phyloP scores from a whole-genome alignment of 2,113 vertebrate genomes.

The Climacteris rufus region DNA sequence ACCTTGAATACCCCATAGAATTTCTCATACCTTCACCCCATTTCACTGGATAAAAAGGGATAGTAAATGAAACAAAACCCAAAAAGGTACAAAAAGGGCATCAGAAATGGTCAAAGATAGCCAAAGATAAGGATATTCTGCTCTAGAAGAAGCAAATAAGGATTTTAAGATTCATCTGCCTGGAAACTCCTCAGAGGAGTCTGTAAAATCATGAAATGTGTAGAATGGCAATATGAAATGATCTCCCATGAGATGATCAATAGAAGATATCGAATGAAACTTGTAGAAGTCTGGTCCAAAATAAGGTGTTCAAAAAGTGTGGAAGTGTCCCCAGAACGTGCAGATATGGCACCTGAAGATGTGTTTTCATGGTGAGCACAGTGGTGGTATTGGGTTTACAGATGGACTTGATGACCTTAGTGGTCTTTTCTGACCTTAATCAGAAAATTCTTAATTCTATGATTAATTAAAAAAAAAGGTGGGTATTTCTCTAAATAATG shows the following conservation, averaged over 20 bases:
- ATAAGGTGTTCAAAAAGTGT: not conserved
- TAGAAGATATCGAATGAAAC: not conserved
- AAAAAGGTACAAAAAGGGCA: not conserved
- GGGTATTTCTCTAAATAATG: not conserved
- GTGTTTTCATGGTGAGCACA: not conserved
- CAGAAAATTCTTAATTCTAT: no score
- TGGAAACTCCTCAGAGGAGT: not conserved
- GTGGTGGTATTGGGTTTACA: not conserved
- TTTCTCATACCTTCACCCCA: not conserved
- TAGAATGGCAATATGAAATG: not conserved
- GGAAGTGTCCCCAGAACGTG: not conserved
- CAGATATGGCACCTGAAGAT: not conserved
- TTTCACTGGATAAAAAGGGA: not conserved
- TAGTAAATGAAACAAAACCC: not conserved
- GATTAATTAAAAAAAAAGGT: not conserved
- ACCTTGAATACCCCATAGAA: not conserved
- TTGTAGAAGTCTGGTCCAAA: not conserved
- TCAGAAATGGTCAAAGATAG: not conserved
- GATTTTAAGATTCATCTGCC: not conserved
- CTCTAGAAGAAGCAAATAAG: not conserved
- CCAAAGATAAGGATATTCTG: not conserved
- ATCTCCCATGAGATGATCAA: accelerated
- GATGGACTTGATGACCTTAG: not conserved
- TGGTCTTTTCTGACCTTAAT: not conserved
- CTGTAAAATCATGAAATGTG: not conserved